Base-by-base conservation (phyloP, 2,888 invertebrate genomes). In the Helleia helle region DNA sequence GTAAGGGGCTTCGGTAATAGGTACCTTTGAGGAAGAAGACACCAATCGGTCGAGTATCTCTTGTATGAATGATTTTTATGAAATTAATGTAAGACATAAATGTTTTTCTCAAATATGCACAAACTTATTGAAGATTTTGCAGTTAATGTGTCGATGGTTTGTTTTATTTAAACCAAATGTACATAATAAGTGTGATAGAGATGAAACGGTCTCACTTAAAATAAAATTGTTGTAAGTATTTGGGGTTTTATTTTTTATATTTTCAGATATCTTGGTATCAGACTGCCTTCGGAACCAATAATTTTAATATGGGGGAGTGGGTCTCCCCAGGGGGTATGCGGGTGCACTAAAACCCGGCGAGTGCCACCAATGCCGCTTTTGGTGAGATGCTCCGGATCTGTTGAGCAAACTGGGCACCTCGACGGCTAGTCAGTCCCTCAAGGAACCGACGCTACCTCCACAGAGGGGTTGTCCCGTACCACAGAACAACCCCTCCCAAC, bases 161-260 rank as follows among this genome's bases (percentile, higher is more conserved):
- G 75, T 81, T 84, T 79, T 80, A 77, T 76, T 80, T 67, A 77
- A 81, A 81, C 83, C 80, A 81, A 81, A 77, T 83, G 83, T 84
- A 83, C 80, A 84, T 83, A 71, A 66, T 71, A 81, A 74, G 83
- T 84, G 83, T 84, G 83, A 84, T 84, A 84, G 83, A 83, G 83
- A 84, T 79, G 80, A 71, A 79, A 80, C 70, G 71, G 83, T 84
- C 83, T 84, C 83, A 80, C 79, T 79, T 75, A 76, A 83, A 83
- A 81, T 80, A 80, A 83, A 83, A 63, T 80, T 79, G 79, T 79
- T 79, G 79, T 81, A 83, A 81, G 81, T 72, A 79, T 51, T 50
- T 48, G 29, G 24, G 40, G 48, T 48, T 49, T 51, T 59, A 61
- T 58, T 51, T 55, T 51, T 62, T 38, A 40, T 36, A 50, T 30